phyloP scores from a whole-genome alignment of 2,888 invertebrate species.

The Calameuta idolon region DNA sequence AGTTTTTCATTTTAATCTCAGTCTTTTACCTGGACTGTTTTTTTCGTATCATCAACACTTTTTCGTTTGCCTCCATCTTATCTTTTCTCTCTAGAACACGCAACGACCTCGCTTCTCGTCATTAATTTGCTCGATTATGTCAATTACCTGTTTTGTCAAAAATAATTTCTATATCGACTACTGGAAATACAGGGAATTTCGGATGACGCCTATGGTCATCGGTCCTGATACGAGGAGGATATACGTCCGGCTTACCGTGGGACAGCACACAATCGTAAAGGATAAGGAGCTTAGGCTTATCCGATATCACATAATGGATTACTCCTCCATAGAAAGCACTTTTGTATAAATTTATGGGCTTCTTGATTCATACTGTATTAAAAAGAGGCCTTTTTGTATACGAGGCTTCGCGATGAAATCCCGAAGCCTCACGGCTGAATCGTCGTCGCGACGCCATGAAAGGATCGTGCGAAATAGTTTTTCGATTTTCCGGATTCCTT shows the following conservation, averaged over 20 bases:
- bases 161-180: slow-evolving; percentile 12
- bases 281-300: slow-evolving; percentile 34
- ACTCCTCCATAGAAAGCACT: slow-evolving; percentile 21
- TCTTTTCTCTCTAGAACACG: slow-evolving; percentile 13
- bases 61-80: slow-evolving; percentile 11
- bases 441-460: background rate
- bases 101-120: slow-evolving; percentile 5
- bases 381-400: slow-evolving; percentile 14
- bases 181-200: slow-evolving; percentile 4
- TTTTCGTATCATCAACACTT: background rate
- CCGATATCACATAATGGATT: slow-evolving; percentile 31
- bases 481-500: background rate
- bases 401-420: slow-evolving; percentile 8
- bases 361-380: slow-evolving; percentile 17
- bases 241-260: slow-evolving; percentile 22
- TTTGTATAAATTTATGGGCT: slow-evolving; percentile 17
- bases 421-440: background rate
- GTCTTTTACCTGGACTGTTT: background rate
- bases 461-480: background rate
- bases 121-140: background rate
- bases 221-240: slow-evolving; percentile 19
- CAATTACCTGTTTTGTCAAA: background rate
- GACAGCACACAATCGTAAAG: slow-evolving; percentile 24
- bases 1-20: background rate
- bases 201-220: slow-evolving; percentile 15